phyloP scores from a whole-genome alignment of 1,140 invertebrate genomes.

The Bombus waltoni region DNA sequence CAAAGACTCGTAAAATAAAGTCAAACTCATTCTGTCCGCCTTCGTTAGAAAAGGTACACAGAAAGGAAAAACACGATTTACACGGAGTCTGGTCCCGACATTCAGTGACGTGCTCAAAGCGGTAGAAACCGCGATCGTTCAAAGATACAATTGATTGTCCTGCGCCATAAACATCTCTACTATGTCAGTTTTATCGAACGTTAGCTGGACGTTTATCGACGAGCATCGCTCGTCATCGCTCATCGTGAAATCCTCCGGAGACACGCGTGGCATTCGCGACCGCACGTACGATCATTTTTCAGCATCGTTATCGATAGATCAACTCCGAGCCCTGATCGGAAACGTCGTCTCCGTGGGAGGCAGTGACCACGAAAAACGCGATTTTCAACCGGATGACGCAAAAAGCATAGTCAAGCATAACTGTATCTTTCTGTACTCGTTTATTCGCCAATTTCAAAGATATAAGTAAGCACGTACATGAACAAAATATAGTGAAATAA shows the following conservation, averaged over 20 bases:
- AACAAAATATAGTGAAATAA: too few relatives aligned
- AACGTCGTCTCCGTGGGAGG: constrained; percentile 50
- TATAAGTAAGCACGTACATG: too few relatives aligned
- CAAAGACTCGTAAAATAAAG: neutral
- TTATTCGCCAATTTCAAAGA: neutral
- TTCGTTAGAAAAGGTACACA: neutral
- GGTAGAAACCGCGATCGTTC: constrained; percentile 31
- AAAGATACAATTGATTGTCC: constrained; percentile 44
- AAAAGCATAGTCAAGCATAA: neutral
- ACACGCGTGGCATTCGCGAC: constrained; percentile 52
- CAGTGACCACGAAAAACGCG: neutral
- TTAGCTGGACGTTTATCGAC: constrained; percentile 59
- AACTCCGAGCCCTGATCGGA: constrained; percentile 21
- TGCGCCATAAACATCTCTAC: constrained; percentile 42
- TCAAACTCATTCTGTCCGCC: too few relatives aligned
- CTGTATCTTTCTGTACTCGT: neutral
- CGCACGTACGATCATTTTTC: constrained; percentile 62
- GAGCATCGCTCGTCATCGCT: constrained; percentile 58
- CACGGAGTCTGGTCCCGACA: neutral
- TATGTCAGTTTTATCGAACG: constrained; percentile 48
- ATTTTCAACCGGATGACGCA: neutral
- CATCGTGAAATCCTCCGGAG: constrained; percentile 56
- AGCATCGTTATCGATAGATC: constrained; percentile 61
- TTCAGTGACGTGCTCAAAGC: neutral
- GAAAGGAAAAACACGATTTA: neutral